A percentile compares a stretch with the other conserved stretches of the same genome.
phyloP scores from a whole-genome alignment of 2,113 vertebrate species.

The Pseudorectes ferrugineus region DNA sequence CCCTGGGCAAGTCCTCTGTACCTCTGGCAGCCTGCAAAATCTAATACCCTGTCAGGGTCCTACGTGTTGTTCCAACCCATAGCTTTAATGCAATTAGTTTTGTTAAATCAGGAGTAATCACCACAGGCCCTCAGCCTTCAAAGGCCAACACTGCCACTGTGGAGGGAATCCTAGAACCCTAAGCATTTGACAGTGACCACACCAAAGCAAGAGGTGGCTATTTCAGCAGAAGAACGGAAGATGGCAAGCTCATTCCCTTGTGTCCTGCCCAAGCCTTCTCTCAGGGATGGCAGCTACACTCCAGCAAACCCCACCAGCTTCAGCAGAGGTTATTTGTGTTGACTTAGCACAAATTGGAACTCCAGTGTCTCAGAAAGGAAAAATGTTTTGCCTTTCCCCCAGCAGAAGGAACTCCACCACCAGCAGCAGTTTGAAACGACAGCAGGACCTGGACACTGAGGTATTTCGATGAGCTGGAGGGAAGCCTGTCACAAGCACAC shows the following conservation, averaged over 20 bases:
- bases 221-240: neutral
- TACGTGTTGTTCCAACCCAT: neutral
- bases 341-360: neutral
- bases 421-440: neutral
- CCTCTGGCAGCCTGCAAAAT: neutral
- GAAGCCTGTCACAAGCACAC: neutral
- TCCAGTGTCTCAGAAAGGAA: fast-evolving
- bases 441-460: neutral
- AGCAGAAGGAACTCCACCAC: neutral
- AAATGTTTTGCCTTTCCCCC: neutral
- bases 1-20: fast-evolving
- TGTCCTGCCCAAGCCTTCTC: neutral
- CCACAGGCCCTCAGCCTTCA: neutral
- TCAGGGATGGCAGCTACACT: neutral
- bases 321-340: neutral
- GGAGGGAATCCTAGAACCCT: neutral
- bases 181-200: neutral
- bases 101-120: neutral
- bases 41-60: neutral
- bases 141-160: neutral
- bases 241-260: neutral
- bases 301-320: neutral
- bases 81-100: neutral
- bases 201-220: neutral
- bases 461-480: neutral